phyloP scores from a whole-genome alignment of 35 echinoderm and acorn worm genomes.

The Apostichopus parvimensis region DNA sequence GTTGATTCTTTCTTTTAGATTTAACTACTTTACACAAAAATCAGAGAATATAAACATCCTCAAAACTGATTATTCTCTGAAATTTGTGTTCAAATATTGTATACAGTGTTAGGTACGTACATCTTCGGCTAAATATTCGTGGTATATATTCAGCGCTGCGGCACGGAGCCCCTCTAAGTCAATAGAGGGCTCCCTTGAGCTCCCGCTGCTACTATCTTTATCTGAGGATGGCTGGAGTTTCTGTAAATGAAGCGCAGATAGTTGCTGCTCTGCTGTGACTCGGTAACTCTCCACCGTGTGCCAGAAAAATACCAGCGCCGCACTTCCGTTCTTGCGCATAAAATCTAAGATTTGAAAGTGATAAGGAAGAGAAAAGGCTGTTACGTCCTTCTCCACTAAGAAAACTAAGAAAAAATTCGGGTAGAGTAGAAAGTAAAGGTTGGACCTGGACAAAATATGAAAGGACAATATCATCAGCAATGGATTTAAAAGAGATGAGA shows the following conservation, averaged over 20 bases:
- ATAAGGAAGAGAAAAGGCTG: background rate
- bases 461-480: too few relatives aligned
- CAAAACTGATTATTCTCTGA: too few relatives aligned
- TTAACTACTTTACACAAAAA: too few relatives aligned
- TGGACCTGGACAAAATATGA: background rate
- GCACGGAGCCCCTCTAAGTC: conserved; percentile 80
- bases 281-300: conserved; percentile 83
- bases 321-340: conserved; percentile 76
- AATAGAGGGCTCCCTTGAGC: conserved; percentile 37
- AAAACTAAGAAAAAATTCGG: background rate
- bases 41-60: too few relatives aligned
- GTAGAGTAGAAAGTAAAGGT: background rate
- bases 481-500: too few relatives aligned
- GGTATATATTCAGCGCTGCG: conserved; percentile 91
- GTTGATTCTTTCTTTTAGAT: too few relatives aligned
- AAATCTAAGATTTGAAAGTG: conserved; percentile 68
- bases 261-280: conserved; percentile 91
- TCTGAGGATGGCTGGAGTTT: conserved; percentile 66
- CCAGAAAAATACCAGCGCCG: conserved; percentile 89
- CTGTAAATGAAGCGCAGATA: conserved; percentile 80
- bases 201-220: conserved; percentile 44
- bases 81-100: too few relatives aligned
- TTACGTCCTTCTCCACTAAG: background rate
- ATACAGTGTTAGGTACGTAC: conserved; percentile 52
- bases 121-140: conserved; percentile 92